These are phyloP conservation scores for Mixornis gularis DNA, from an alignment of 2,113 vertebrate species.

Conservation along the genomic window DNA sequence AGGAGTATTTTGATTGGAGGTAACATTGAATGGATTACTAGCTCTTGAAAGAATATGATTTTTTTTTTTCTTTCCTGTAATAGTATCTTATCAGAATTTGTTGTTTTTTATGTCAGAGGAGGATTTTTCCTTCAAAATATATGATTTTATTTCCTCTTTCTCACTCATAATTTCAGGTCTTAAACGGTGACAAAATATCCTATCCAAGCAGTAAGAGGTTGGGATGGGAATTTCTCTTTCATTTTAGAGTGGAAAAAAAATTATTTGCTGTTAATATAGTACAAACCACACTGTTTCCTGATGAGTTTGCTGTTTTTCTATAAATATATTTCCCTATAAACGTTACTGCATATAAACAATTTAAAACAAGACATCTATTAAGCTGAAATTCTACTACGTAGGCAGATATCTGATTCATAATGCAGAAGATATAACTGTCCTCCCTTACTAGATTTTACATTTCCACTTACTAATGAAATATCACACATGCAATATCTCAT, in stretches of 20 bases:
- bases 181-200: background rate
- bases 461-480: constrained; percentile 29
- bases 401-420: background rate
- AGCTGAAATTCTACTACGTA: background rate
- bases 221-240: background rate
- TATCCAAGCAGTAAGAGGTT: background rate
- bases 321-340: background rate
- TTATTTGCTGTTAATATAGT: background rate
- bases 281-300: background rate
- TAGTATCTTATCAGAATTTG: background rate
- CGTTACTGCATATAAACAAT: background rate
- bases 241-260: background rate
- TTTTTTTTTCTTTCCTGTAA: background rate
- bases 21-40: background rate
- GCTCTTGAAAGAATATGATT: background rate
- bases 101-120: background rate
- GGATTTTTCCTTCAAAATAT: background rate
- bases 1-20: background rate
- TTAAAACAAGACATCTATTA: background rate
- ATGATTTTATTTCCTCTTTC: background rate
- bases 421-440: background rate
- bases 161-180: background rate
- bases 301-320: background rate
- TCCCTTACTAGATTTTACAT: background rate
- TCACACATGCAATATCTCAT: background rate